Evolutionary conservation across 2,113 vertebrate genomes (phyloP), one percentile per base, ranked within the genome.

Genomic region (Tachysurus fulvidraco): DNA sequence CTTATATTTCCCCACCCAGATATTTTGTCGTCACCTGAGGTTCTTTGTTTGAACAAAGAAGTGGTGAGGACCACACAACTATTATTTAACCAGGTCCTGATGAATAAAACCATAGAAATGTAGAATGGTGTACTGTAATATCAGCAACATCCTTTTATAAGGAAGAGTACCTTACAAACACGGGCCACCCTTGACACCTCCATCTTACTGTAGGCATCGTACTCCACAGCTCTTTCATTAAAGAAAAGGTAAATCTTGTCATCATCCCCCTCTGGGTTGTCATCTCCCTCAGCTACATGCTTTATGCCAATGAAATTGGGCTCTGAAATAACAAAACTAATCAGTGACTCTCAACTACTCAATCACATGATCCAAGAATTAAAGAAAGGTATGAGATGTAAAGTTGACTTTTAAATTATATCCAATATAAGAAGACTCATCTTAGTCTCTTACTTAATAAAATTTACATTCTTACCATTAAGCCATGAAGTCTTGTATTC

Each of bases 191-290:
- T 93, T 14, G 96, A 95, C 30, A 97, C 95, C 69, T 94, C 85
- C 69, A 95, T 87, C 80, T 95, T 95, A 83, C 88, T 94, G 91
- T 92, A 95, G 90, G 93, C 96, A 84, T 97, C 96, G 57, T 93
- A 96, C 89, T 97, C 96, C 86, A 95, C 89, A 8, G 96, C 96
- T 0, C 85, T 93, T 93, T 97, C 96, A 13, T 92, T 96, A 92
- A 97, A 96, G 94, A 97, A 97, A 76, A 97, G 85, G 90, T 96
- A 97, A 30, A 97, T 91, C 89, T 96, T 96, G 86, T 97, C 96
- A 55, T 96, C 95, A 7, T 95, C 94, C 44, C 94, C 94, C 0
- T 67, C 28, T 16, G 82, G 30, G 57, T 89, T 94, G 21, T 81
- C 74, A 9, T 92, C 7, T 65, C 95, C 94, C 88, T 96, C 95